Base-by-base conservation (phyloP, 2,888 invertebrate genomes). In the Andrena fulva region DNA sequence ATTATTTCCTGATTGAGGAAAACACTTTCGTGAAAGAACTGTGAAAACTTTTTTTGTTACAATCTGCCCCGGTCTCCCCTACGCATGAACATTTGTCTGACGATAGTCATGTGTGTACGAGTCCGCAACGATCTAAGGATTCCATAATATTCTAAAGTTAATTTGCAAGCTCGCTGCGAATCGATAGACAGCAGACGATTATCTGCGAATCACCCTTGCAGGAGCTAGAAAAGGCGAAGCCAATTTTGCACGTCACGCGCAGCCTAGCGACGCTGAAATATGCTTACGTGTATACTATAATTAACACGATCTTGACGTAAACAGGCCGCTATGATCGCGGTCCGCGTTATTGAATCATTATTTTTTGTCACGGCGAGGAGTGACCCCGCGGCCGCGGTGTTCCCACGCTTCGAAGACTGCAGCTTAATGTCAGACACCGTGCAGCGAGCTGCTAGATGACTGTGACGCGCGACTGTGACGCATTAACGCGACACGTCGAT, bases 401-500 rank as follows among this genome's bases (percentile, higher is more conserved):
- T 87, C 80, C 77, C 82, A 87, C 77, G 82, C 70, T 59, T 86
- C 68, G 64, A 82, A 77, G 75, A 77, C 75, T n/a, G 68, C 67
- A 29, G 59, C 80, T 86, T 74, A 87, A 77, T 42, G 74, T 60
- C 75, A 63, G 71, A 68, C 64, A 33, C 20, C 24, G 24, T 27
- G 24, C 20, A 20, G 59, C 3, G 56, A 77, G 60, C 73, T 62
- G 42, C 64, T 54, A 52, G 73, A 80, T 63, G 66, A 42, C 72
- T 20, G 82, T 76, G 74, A 71, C 64, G 63, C 60, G 63, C 54
- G 68, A 59, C 60, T 72, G 54, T 80, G 80, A 87, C 85, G 85
- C 87, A 81, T 85, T 86, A 88, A 85, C 86, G 80, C 85, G 78
- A 85, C 74, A 81, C 77, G 87, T 88, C 85, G 86, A 87, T 88